Conservation (phyloP, 2,797 vertebrate species). For the Triplophysa yarkandensis region DNA sequence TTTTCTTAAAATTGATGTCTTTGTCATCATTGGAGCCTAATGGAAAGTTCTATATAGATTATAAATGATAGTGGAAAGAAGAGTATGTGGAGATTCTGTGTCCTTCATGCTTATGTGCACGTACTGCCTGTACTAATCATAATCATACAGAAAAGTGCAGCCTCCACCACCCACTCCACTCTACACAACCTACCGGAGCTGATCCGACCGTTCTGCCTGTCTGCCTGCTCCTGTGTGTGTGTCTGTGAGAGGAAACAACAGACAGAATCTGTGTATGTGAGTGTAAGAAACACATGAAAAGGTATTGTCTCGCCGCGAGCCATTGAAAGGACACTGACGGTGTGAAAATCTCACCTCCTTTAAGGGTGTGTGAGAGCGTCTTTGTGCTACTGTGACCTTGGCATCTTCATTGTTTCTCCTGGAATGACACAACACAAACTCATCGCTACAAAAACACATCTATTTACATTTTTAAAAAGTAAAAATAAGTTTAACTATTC, state of each 20-base stretch:
- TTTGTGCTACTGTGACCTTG: slow-evolving; percentile 20
- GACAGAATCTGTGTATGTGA: neutral
- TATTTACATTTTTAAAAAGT: too few relatives aligned
- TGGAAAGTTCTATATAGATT: slow-evolving; percentile 36
- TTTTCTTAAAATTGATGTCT: slow-evolving; percentile 26
- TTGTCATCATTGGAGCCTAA: slow-evolving; percentile 29
- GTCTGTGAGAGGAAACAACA: slow-evolving; percentile 2
- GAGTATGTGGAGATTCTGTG: slow-evolving; percentile 25
- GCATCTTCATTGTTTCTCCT: slow-evolving; percentile 5
- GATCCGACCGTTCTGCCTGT: slow-evolving; percentile 35
- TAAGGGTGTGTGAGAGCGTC: slow-evolving; percentile 21
- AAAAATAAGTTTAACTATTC: too few relatives aligned
- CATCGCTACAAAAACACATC: neutral
- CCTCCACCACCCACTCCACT: slow-evolving; percentile 30
- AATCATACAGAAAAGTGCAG: slow-evolving; percentile 33
- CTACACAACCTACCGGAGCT: slow-evolving; percentile 10
- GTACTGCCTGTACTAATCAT: slow-evolving; percentile 25
- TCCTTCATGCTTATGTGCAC: slow-evolving; percentile 41
- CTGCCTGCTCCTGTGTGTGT: slow-evolving; percentile 11
- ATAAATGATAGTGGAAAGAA: slow-evolving; percentile 41
- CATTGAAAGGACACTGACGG: slow-evolving; percentile 23
- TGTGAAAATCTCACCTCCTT: slow-evolving; percentile 40
- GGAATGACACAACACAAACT: neutral
- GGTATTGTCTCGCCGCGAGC: slow-evolving; percentile 38
- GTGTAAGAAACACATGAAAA: slow-evolving; percentile 33